Percentiles rank a stretch among this genome's conserved stretches.
Evolutionary conservation across 2,888 invertebrate species (phyloP).

Genomic region (Rhingia rostrata): DNA sequence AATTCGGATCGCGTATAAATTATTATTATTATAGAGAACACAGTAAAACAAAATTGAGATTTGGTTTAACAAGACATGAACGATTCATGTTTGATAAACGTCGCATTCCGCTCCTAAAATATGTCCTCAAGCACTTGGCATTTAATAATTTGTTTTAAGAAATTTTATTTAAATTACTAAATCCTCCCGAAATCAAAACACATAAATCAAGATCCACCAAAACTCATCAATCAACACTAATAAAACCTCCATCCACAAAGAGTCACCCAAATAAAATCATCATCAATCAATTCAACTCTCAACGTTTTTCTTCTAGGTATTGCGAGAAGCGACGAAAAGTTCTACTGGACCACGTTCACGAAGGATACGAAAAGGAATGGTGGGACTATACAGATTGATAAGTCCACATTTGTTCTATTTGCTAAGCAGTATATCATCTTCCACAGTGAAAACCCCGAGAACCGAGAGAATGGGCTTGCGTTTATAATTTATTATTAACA

Average conservation of each 20-base stretch:
- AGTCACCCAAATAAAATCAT: neutral
- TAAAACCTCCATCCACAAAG: neutral
- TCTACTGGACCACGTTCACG: slow-evolving; percentile 97
- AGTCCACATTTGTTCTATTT: slow-evolving; percentile 48
- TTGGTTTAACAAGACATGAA: too few species aligned
- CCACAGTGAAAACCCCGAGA: slow-evolving; percentile 11
- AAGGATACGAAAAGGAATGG: slow-evolving; percentile 99
- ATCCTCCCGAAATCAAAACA: too few species aligned
- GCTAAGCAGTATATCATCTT: slow-evolving; percentile 46
- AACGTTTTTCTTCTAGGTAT: slow-evolving; percentile 87
- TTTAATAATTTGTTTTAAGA: too few species aligned
- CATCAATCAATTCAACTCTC: neutral
- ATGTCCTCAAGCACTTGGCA: too few species aligned
- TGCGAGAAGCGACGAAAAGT: slow-evolving; percentile 98
- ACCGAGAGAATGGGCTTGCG: slow-evolving; percentile 29
- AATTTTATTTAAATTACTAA: too few species aligned
- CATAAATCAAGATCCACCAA: too few species aligned
- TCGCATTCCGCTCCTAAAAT: too few species aligned
- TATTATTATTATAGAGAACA: too few species aligned
- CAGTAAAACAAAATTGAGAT: too few species aligned
- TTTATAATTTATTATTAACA: slow-evolving; percentile 23
- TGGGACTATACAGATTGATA: slow-evolving; percentile 96
- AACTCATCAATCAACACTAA: neutral
- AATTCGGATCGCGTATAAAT: too few species aligned
- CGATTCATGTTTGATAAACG: too few species aligned